Evolutionary conservation across 2,113 vertebrate species (phyloP).

Genomic region (Panthera tigris): DNA sequence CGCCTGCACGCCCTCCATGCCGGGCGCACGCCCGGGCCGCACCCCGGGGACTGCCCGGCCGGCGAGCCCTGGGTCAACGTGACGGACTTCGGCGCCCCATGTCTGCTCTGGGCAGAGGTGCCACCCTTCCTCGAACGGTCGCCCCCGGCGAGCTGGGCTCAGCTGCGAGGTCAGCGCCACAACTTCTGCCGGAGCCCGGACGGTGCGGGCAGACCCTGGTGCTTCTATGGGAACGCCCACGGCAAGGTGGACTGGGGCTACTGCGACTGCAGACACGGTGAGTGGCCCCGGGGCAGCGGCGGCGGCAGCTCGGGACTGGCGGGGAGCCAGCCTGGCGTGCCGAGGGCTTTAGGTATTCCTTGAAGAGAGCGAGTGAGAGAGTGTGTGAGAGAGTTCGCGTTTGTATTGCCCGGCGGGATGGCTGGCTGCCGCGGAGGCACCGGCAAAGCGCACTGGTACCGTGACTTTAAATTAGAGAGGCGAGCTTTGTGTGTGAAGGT

Average conservation of each 20-base stretch:
- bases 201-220: slow-evolving; percentile 89
- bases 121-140: slow-evolving; percentile 80
- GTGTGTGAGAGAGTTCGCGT: not conserved
- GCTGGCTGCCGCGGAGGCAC: not conserved
- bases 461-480: too few species aligned
- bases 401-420: not conserved
- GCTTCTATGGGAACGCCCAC: slow-evolving; percentile 85
- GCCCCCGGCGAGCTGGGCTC: slow-evolving; percentile 61
- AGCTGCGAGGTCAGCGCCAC: slow-evolving; percentile 81
- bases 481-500: not conserved
- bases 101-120: slow-evolving; percentile 89
- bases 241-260: slow-evolving; percentile 90
- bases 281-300: slow-evolving; percentile 36
- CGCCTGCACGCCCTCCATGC: slow-evolving; percentile 5
- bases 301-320: fast-evolving
- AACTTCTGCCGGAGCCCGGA: slow-evolving; percentile 89
- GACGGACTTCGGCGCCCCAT: slow-evolving; percentile 87
- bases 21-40: slow-evolving; percentile 62
- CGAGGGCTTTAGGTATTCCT: not conserved
- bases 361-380: not conserved
- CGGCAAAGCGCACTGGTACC: fast-evolving
- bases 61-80: slow-evolving; percentile 85
- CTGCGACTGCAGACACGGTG: slow-evolving; percentile 92
- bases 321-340: not conserved
- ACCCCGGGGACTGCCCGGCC: slow-evolving; percentile 80